phyloP scores from a whole-genome alignment of 2,888 invertebrate genomes.

The Phengaris alcon region DNA sequence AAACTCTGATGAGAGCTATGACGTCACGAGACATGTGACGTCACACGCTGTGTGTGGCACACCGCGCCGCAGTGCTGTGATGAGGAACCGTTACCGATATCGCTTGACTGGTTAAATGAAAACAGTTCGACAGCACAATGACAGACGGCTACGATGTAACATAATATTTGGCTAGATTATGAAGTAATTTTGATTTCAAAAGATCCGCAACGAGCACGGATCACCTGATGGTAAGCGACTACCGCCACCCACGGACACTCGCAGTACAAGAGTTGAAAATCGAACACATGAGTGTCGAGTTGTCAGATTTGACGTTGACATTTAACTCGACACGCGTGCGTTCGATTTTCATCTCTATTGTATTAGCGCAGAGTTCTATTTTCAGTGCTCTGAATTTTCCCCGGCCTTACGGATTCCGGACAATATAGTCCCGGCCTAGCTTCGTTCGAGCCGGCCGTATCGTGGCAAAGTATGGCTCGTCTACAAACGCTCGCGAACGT shows the following conservation, averaged over 20 bases:
- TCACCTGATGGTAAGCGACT: neutral
- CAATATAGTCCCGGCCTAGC: too few species aligned
- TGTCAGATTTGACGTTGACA: too few species aligned
- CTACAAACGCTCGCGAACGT: too few species aligned
- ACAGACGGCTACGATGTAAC: neutral
- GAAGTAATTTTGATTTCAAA: neutral
- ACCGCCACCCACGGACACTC: neutral
- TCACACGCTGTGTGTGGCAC: neutral
- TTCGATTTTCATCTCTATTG: too few species aligned
- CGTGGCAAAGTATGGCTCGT: too few species aligned
- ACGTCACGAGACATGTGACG: neutral
- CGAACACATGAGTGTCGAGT: too few species aligned
- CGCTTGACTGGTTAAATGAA: neutral
- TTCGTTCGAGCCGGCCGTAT: too few species aligned
- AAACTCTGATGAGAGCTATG: neutral
- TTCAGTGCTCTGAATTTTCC: too few species aligned
- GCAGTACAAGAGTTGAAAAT: neutral
- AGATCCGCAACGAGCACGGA: neutral
- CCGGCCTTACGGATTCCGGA: too few species aligned
- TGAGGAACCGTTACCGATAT: neutral
- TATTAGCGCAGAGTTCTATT: too few species aligned
- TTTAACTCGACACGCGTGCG: too few species aligned
- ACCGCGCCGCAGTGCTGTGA: neutral
- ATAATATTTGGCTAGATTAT: neutral
- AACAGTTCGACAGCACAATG: conserved; percentile 2